phyloP scores from a whole-genome alignment of 2,888 invertebrate genomes.

The Adelphocoris suturalis region DNA sequence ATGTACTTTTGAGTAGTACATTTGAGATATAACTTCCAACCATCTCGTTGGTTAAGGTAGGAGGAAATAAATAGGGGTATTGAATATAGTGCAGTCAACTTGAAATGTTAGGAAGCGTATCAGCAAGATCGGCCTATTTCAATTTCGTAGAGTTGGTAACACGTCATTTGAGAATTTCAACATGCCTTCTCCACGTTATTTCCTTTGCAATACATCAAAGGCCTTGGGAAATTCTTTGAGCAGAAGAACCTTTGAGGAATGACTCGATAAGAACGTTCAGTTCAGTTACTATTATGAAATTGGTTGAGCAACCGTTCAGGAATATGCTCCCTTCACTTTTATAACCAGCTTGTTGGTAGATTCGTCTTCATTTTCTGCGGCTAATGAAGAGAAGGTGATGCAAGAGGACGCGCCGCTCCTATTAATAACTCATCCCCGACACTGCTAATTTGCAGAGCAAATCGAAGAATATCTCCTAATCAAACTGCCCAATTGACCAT shows the following conservation, averaged over 20 bases:
- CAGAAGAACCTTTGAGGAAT: neutral
- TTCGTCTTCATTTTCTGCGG: conserved; percentile 49
- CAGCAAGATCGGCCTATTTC: no score
- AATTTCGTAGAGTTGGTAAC: no score
- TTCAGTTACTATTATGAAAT: conserved; percentile 52
- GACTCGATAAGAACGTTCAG: conserved; percentile 44
- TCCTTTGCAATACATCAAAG: no score
- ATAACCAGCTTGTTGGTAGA: conserved; percentile 40
- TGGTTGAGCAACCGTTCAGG: conserved; percentile 44
- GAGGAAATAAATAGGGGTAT: no score
- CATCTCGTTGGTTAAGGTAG: no score
- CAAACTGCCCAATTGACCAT: neutral
- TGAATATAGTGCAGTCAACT: no score
- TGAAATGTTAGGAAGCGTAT: no score
- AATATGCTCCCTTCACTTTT: conserved; percentile 56
- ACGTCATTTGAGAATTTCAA: no score
- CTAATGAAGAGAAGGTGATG: conserved; percentile 48
- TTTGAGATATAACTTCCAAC: no score
- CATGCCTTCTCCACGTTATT: no score
- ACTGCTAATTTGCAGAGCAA: neutral
- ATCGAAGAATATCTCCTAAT: neutral
- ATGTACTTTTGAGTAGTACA: no score
- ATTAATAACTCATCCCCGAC: neutral
- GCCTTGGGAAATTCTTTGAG: no score
- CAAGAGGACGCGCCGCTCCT: conserved; percentile 17